Conservation (phyloP, 2,888 invertebrate species). For the Onthophagus sagittarius region DNA sequence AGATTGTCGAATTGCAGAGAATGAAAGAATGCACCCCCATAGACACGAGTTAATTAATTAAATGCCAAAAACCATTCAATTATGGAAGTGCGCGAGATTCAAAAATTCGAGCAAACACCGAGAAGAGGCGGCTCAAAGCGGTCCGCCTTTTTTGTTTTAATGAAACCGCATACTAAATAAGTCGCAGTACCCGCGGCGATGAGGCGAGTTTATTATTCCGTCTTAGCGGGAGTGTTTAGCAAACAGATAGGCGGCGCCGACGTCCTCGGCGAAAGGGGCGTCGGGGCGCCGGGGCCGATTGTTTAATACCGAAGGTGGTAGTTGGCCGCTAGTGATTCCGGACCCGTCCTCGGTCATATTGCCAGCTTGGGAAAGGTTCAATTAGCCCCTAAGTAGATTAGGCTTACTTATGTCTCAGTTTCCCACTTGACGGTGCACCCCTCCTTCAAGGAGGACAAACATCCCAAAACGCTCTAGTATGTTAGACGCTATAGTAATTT, state of each 20-base stretch:
- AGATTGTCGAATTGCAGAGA: neutral
- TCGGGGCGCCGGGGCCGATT: constrained; percentile 25
- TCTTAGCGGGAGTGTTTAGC: constrained; percentile 30
- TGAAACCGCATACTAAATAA: constrained; percentile 26
- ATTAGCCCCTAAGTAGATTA: constrained; percentile 34
- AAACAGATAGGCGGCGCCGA: constrained; percentile 22
- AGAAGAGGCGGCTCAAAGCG: neutral
- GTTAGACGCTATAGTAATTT: neutral
- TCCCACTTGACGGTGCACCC: constrained; percentile 22
- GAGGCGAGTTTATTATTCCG: constrained; percentile 28
- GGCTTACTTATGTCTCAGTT: constrained; percentile 30
- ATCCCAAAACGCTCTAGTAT: constrained; percentile 13
- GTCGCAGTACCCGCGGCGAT: constrained; percentile 2
- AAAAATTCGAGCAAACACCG: constrained; percentile 21
- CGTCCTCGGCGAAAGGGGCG: constrained; percentile 10
- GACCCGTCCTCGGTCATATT: constrained; percentile 29
- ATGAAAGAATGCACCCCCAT: neutral
- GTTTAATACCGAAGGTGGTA: constrained; percentile 25
- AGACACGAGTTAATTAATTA: neutral
- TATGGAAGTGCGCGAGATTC: neutral
- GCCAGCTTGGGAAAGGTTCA: constrained; percentile 31
- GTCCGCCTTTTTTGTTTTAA: constrained; percentile 20
- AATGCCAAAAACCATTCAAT: neutral
- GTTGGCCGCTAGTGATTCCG: constrained; percentile 23
- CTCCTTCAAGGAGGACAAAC: neutral